Percentiles rank a stretch among this genome's conserved stretches.
These are phyloP conservation scores for Rapana venosa DNA, from an alignment of 2,888 invertebrate genomes.

Conservation along the genomic window DNA sequence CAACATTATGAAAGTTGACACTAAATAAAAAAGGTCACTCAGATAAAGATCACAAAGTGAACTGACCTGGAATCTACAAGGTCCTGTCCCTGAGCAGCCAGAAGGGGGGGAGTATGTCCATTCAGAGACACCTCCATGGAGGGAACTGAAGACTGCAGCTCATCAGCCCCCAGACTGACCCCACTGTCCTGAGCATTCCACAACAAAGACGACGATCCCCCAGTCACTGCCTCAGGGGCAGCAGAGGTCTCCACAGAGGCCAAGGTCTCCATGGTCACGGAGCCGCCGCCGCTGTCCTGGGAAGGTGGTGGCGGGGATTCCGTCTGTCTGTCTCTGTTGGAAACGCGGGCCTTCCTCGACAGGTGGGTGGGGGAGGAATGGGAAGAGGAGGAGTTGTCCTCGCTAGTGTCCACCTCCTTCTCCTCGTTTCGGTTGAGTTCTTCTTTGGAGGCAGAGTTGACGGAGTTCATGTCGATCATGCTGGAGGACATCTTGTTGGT, in stretches of 20 bases:
- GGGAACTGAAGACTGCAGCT: conserved; percentile 6
- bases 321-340: background rate
- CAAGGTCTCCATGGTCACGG: conserved; percentile 19
- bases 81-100: conserved; percentile 21
- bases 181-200: conserved; percentile 48
- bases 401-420: conserved; percentile 40
- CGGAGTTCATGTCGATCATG: conserved; percentile 39
- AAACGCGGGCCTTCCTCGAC: background rate
- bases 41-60: background rate
- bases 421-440: conserved; percentile 24
- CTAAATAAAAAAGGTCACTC: background rate
- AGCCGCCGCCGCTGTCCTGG: background rate
- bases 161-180: conserved; percentile 37
- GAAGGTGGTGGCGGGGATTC: background rate
- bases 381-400: conserved; percentile 29
- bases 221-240: conserved; percentile 5
- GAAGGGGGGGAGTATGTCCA: conserved; percentile 37
- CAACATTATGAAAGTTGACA: background rate
- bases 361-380: conserved; percentile 36
- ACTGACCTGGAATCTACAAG: conserved; percentile 51
- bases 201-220: conserved; percentile 34
- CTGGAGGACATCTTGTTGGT: conserved; percentile 38
- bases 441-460: conserved; percentile 37
- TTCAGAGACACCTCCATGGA: conserved; percentile 42
- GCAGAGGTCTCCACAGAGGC: conserved; percentile 17